Base-by-base conservation (phyloP, 1,140 invertebrate species). In the Bradysia coprophila region DNA sequence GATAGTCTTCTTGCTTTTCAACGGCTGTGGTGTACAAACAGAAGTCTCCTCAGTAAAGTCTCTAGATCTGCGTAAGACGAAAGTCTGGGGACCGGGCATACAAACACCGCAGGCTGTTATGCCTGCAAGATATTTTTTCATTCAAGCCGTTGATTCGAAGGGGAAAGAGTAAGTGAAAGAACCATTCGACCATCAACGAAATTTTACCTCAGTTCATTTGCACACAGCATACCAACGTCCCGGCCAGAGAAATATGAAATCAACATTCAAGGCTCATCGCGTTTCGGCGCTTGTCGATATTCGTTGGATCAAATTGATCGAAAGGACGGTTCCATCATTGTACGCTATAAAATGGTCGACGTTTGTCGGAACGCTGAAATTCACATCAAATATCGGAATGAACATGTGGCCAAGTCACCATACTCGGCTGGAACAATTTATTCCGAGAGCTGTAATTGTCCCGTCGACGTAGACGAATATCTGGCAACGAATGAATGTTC, bases 371-470 rank as follows among this genome's bases (percentile, higher is more conserved):
- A 79, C 55, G 57, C 92, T 15, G 58, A 69, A 46, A 79, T 96
- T 44, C 64, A 63, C 49, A 54, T 93, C 13, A 73, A 68, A 51
- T 77, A 79, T 51, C 74, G 78, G 47, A 68, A 68, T 49, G 55
- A 71, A 46, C 72, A 78, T 59, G 60, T 90, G 8, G 66, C 65
- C 22, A 55, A 75, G 3, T 81, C 77, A 19, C 81, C 81, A 10
- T 80, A 78, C 53, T 53, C 57, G 43, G 66, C 76, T 42, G 57
- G 66, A 64, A 76, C 81, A 77, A 67, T 47, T 44, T 77, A 81
- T 53, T 71, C 83, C 50, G 90, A 93, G 50, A 74, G 83, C 44
- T 95, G 91, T 63, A 63, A 83, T 47, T 96, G 91, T 58, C 87
- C 88, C 33, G 56, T 65, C 46, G 64, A 73, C 39, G 52, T 83